A percentile compares a stretch with the other conserved stretches of the same genome.
These are phyloP conservation scores for Mellivora capensis DNA, from an alignment of 2,113 vertebrate species.

Conservation along the genomic window DNA sequence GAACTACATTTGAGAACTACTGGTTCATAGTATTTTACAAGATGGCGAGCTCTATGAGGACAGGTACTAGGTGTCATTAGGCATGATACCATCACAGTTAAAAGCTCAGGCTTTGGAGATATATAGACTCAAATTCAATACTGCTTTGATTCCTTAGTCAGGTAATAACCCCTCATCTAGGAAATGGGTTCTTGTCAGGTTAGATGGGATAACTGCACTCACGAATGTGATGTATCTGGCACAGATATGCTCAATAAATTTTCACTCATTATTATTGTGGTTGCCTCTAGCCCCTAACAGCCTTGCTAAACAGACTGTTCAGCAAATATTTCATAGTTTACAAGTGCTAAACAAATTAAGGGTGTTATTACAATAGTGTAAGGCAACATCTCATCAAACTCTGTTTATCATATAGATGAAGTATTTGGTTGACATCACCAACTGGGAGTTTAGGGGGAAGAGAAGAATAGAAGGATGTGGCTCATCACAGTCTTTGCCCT, in stretches of 20 bases:
- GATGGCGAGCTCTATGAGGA: neutral
- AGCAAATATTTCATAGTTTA: neutral
- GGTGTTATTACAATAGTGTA: neutral
- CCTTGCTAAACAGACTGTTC: neutral
- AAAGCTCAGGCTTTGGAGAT: neutral
- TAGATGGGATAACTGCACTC: neutral
- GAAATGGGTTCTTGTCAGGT: neutral
- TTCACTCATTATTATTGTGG: neutral
- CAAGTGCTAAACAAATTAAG: neutral
- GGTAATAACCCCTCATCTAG: neutral
- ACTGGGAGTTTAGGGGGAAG: rapidly evolving
- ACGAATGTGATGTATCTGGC: neutral
- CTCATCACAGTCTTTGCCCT: neutral
- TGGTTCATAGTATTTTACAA: neutral
- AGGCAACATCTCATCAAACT: neutral
- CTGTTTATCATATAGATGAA: neutral
- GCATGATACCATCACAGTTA: neutral
- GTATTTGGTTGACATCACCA: neutral
- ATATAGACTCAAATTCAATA: neutral
- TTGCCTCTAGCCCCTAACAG: neutral
- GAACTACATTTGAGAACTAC: too few species aligned
- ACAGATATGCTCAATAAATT: neutral
- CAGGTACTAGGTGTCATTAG: neutral
- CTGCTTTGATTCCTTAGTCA: neutral
- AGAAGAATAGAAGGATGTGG: neutral